Percentiles rank a stretch among this genome's conserved stretches.
phyloP scores from a whole-genome alignment of 2,113 vertebrate genomes.

The Oryzias woworae region DNA sequence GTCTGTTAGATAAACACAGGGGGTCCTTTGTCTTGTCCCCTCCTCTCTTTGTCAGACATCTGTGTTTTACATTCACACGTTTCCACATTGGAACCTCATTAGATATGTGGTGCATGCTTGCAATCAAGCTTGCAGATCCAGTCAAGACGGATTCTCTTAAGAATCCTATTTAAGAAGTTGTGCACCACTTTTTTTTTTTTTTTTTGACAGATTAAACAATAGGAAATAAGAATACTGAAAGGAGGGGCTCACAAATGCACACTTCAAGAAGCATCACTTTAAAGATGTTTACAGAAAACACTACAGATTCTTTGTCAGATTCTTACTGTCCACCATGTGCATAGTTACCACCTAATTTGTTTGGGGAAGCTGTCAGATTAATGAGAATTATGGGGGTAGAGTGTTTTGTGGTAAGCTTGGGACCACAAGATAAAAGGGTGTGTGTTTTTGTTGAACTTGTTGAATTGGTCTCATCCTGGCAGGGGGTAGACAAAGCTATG shows the following conservation, averaged over 20 bases:
- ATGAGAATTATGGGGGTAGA: constrained; percentile 37
- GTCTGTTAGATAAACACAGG: constrained; percentile 43
- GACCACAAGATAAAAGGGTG: constrained; percentile 51
- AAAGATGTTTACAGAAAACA: constrained; percentile 8
- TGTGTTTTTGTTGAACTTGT: constrained; percentile 68
- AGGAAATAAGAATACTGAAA: too few species aligned
- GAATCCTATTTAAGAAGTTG: too few species aligned
- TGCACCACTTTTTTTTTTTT: too few species aligned
- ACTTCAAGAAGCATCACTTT: background rate
- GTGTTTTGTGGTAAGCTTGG: constrained; percentile 47
- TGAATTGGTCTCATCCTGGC: constrained; percentile 54
- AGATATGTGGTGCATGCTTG: constrained; percentile 1
- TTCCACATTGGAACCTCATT: constrained; percentile 10
- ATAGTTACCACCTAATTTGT: constrained; percentile 50
- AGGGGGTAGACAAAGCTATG: constrained; percentile 50
- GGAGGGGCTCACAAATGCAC: background rate
- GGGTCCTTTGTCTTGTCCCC: constrained; percentile 37
- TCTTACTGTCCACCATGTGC: constrained; percentile 21
- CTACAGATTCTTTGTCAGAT: background rate
- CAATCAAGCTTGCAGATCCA: constrained; percentile 9
- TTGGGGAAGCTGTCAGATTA: constrained; percentile 58
- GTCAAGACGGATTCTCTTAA: background rate
- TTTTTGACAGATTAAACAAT: too few species aligned
- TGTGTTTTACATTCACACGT: constrained; percentile 24
- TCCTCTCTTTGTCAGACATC: constrained; percentile 26